Percentiles rank a stretch among this genome's conserved stretches.
Conservation (phyloP, 2,888 invertebrate genomes). For the Troides helena region DNA sequence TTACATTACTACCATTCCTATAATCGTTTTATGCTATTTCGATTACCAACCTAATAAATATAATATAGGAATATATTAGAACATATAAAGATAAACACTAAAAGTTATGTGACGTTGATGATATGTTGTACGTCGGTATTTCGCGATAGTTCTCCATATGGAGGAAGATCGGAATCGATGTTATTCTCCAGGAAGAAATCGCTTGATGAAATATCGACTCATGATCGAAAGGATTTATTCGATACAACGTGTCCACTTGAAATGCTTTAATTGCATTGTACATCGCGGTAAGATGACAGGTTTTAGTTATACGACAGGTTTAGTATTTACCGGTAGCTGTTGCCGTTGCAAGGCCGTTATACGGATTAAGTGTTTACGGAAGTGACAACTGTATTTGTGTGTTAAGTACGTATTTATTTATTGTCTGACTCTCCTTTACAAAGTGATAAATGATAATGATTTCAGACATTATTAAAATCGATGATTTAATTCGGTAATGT, state of each 20-base stretch:
- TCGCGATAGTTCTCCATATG: background rate
- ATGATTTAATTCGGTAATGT: background rate
- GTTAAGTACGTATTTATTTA: slow-evolving; percentile 7
- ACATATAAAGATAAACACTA: too few species aligned
- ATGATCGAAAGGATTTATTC: background rate
- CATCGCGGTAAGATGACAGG: slow-evolving; percentile 7
- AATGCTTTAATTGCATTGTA: background rate
- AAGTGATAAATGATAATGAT: background rate
- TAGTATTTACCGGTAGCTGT: slow-evolving; percentile 14
- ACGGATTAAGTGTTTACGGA: slow-evolving; percentile 11
- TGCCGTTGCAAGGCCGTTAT: slow-evolving; percentile 4
- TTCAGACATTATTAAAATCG: background rate
- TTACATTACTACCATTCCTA: too few species aligned
- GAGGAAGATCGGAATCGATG: background rate
- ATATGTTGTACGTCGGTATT: too few species aligned
- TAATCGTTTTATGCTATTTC: too few species aligned
- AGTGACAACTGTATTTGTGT: slow-evolving; percentile 6
- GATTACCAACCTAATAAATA: too few species aligned
- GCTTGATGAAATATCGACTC: background rate
- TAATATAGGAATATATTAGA: too few species aligned
- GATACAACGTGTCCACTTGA: slow-evolving; percentile 7
- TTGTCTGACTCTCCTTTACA: background rate
- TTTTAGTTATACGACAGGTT: slow-evolving; percentile 14
- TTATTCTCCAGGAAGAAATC: background rate
- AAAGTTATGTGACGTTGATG: too few species aligned